phyloP scores from a whole-genome alignment of 2,797 vertebrate species.

The Mastacembelus armatus region DNA sequence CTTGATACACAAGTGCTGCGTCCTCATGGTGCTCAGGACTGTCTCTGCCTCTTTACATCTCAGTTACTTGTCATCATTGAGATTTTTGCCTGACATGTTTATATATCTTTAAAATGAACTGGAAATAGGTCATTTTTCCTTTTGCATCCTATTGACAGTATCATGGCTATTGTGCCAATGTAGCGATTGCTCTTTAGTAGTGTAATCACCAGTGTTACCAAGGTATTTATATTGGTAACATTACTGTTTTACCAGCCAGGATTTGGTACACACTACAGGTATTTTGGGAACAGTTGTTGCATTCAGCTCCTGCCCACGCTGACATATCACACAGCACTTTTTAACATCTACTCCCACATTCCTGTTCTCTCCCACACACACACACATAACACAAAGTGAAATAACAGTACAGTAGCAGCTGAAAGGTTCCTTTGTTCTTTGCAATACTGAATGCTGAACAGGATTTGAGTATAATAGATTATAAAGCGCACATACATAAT shows the following conservation, averaged over 20 bases:
- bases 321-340: conserved; percentile 31
- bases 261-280: neutral
- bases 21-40: conserved; percentile 10
- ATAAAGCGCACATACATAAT: neutral
- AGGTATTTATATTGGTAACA: neutral
- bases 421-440: conserved; percentile 5
- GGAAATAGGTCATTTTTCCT: neutral
- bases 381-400: neutral
- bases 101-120: neutral
- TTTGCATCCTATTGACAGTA: neutral
- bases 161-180: neutral
- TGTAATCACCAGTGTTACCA: too few species aligned
- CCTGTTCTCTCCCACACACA: conserved; percentile 11
- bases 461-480: neutral
- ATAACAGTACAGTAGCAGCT: neutral
- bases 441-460: neutral
- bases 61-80: neutral
- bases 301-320: conserved; percentile 27
- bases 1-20: conserved; percentile 29
- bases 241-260: neutral
- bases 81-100: neutral
- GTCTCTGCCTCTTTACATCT: neutral
- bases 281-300: conserved; percentile 2
- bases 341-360: conserved; percentile 36
- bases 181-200: too few species aligned